phyloP scores from a whole-genome alignment of 2,888 invertebrate species.

The Heteropelma amictum region DNA sequence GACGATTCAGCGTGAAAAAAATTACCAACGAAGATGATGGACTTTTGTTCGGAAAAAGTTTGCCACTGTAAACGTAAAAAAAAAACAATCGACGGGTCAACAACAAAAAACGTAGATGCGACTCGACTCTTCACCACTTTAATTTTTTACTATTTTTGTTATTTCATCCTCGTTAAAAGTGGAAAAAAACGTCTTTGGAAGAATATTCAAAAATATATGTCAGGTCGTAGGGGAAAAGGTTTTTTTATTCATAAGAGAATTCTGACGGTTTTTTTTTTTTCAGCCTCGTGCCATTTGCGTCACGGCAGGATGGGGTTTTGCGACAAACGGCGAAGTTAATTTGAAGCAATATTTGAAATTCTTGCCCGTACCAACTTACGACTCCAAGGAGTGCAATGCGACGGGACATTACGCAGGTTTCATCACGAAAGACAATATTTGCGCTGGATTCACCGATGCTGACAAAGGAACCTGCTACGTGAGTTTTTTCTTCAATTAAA shows the following conservation, averaged over 20 bases:
- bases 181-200: too few species aligned
- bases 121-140: too few species aligned
- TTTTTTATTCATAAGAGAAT: neutral
- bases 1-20: too few species aligned
- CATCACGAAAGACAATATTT: constrained; percentile 81
- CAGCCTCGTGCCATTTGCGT: constrained; percentile 80
- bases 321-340: constrained; percentile 71
- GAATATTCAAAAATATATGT: too few species aligned
- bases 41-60: too few species aligned
- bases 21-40: too few species aligned
- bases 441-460: constrained; percentile 80
- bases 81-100: too few species aligned
- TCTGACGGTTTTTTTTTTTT: constrained; percentile 25
- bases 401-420: constrained; percentile 82
- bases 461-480: constrained; percentile 82
- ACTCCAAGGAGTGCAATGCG: constrained; percentile 81
- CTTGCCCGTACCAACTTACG: constrained; percentile 80
- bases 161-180: too few species aligned
- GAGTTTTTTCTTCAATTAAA: constrained; percentile 66
- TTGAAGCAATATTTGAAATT: constrained; percentile 80
- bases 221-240: too few species aligned
- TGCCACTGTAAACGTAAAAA: neutral
- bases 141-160: too few species aligned
- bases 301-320: constrained; percentile 82
- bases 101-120: too few species aligned